phyloP scores from a whole-genome alignment of 2,797 vertebrate genomes.

The Acrossocheilus fasciatus region DNA sequence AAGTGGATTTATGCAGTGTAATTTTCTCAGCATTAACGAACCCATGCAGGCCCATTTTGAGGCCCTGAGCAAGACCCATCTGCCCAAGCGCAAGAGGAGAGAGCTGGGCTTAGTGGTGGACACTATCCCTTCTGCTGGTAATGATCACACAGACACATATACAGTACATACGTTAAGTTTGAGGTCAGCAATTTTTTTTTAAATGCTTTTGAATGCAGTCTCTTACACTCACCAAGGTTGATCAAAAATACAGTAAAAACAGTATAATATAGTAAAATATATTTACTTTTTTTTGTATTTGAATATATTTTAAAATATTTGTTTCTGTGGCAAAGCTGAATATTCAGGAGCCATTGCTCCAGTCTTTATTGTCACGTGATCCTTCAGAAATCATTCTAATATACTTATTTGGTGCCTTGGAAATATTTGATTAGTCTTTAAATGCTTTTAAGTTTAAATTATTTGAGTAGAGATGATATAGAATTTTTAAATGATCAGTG shows the following conservation, averaged over 20 bases:
- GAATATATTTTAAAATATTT: background rate
- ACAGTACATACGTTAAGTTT: background rate
- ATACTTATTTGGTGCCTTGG: too few species aligned
- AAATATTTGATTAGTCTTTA: too few species aligned
- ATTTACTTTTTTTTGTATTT: background rate
- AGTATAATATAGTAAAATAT: background rate
- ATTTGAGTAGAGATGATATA: background rate
- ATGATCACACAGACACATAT: constrained; percentile 39
- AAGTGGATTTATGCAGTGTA: constrained; percentile 95
- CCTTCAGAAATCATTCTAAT: background rate
- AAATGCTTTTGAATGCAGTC: background rate
- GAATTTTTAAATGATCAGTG: background rate
- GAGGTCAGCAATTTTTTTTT: background rate
- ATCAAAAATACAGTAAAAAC: background rate
- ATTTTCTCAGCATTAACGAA: constrained; percentile 90
- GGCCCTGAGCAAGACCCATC: constrained; percentile 91
- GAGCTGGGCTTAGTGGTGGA: constrained; percentile 85
- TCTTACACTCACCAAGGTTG: background rate
- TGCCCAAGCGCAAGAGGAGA: constrained; percentile 91
- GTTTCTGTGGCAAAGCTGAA: background rate
- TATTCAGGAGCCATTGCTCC: background rate
- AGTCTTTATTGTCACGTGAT: background rate
- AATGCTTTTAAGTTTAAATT: background rate
- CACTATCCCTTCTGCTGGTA: constrained; percentile 92
- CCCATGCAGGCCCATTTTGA: constrained; percentile 95